A percentile compares a stretch with the other conserved stretches of the same genome.
These are phyloP conservation scores for Rhynchopsitta pachyrhyncha DNA, from an alignment of 2,113 vertebrate genomes.

Conservation along the genomic window DNA sequence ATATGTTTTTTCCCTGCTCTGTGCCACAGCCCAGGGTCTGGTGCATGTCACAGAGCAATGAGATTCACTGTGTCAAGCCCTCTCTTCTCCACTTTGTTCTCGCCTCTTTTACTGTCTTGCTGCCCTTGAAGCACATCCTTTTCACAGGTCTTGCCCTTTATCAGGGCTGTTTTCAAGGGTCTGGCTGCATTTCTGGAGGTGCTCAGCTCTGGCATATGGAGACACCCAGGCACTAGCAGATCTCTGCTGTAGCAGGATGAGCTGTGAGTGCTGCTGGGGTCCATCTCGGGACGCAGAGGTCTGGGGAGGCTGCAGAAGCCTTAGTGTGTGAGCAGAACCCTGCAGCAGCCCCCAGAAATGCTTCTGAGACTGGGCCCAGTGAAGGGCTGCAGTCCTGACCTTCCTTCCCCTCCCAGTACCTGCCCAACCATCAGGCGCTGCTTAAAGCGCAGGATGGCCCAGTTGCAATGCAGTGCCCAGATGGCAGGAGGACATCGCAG, in stretches of 20 bases:
- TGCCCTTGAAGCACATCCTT: background rate
- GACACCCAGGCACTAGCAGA: background rate
- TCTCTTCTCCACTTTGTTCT: background rate
- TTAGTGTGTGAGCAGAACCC: background rate
- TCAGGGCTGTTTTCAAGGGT: background rate
- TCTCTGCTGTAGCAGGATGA: background rate
- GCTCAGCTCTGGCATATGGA: background rate
- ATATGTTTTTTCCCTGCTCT: accelerated
- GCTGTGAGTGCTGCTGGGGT: background rate
- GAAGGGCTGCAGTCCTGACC: background rate
- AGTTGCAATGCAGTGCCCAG: accelerated
- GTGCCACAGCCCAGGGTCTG: accelerated
- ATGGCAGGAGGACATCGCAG: background rate
- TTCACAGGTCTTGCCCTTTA: background rate
- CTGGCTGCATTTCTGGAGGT: background rate
- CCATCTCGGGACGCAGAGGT: background rate
- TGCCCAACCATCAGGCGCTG: background rate
- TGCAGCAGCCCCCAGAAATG: background rate
- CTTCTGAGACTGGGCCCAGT: background rate
- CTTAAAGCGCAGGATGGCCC: background rate
- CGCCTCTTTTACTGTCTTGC: background rate
- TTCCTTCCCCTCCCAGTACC: background rate
- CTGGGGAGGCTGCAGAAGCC: background rate
- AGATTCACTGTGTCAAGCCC: background rate
- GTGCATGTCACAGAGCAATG: accelerated